Base-by-base conservation (phyloP, 2,113 vertebrate genomes). In the Ictalurus punctatus region DNA sequence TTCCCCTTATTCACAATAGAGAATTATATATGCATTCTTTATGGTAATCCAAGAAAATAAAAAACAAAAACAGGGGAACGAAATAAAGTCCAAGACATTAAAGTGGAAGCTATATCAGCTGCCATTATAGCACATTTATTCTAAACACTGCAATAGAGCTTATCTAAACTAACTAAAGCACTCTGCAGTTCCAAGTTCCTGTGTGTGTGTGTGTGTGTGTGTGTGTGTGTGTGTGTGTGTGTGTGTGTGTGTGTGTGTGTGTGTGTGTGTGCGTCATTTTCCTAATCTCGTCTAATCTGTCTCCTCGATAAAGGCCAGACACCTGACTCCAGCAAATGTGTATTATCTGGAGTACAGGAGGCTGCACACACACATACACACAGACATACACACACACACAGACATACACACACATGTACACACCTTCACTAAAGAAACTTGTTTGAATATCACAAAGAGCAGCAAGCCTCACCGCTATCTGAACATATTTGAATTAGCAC, bases 271-370 rank as follows among this genome's bases (percentile, higher is more conserved):
- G 73, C 58, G 89, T 67, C 74, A 88, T 90, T 71, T 78, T 71
- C 83, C 84, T 89, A 90, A 93, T 95, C 96, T 96, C 88, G 92
- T 88, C 94, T 97, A 97, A 97, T 97, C 96, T 96, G 94, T 95
- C 94, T 95, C 94, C 94, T 94, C 95, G 96, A 97, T 97, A 96
- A 95, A 90, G 95, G 94, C 95, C 95, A 97, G 96, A 96, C 96
- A 96, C 95, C 96, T 94, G 97, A 97, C 96, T 97, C 96, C 96
- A 95, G 92, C 95, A 94, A 94, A 93, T 93, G 90, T 80, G 37
- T 90, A 94, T 97, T 98, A 97, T 98, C 97, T 85, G 89, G 90
- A 91, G 93, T 93, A 93, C 94, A 95, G 95, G 96, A 96, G 14
- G 94, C 94, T 94, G 95, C 94, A 94, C 93, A 95, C 85, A 86